Percentiles rank a stretch among this genome's conserved stretches.
These are phyloP conservation scores for Urocolius indicus DNA, from an alignment of 2,113 vertebrate species.

Conservation along the genomic window DNA sequence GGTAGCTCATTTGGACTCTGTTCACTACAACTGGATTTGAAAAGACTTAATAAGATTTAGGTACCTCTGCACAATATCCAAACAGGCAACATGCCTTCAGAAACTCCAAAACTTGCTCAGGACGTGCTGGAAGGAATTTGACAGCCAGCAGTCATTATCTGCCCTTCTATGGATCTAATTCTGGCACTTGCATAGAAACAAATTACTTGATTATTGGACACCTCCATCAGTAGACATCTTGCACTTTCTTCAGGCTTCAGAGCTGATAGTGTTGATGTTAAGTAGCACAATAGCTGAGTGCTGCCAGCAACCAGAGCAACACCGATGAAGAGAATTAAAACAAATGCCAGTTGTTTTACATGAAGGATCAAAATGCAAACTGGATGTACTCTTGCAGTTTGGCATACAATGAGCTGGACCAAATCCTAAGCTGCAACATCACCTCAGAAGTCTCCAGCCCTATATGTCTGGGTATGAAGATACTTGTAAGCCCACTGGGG, in stretches of 20 bases:
- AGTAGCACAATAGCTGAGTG: neutral
- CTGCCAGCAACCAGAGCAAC: neutral
- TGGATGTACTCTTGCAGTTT: neutral
- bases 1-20: neutral
- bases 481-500: neutral
- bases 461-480: neutral
- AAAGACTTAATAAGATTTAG: neutral
- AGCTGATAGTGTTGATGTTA: neutral
- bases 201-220: neutral
- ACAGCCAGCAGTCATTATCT: neutral
- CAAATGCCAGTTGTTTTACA: neutral
- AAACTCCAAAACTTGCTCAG: neutral
- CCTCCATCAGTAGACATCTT: neutral
- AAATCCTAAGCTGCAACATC: neutral
- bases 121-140: neutral
- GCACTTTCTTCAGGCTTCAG: neutral
- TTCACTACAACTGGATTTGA: neutral
- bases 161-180: neutral
- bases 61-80: neutral
- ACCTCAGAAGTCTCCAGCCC: neutral
- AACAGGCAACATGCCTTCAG: neutral
- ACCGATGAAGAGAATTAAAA: neutral
- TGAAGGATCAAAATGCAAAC: neutral
- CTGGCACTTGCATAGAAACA: neutral
- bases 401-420: neutral